These are phyloP conservation scores for Semaprochilodus insignis DNA, from an alignment of 2,797 vertebrate genomes.

Conservation along the genomic window DNA sequence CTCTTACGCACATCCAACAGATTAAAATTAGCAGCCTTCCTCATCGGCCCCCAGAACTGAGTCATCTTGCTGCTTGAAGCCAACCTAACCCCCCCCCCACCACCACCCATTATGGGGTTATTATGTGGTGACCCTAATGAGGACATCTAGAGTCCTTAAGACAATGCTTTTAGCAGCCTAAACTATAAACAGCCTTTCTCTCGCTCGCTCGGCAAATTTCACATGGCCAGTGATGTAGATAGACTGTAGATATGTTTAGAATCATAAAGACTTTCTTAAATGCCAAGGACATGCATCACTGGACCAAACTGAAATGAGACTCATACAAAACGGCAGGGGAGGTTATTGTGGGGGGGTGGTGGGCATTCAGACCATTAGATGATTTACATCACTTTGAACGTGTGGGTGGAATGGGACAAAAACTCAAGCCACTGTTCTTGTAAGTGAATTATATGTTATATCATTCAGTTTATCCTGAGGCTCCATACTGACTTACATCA, in stretches of 20 bases:
- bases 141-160: background rate
- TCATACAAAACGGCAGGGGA: background rate
- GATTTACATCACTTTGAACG: background rate
- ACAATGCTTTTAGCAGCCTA: background rate
- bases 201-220: background rate
- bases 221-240: background rate
- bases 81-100: background rate
- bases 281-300: background rate
- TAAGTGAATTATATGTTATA: background rate
- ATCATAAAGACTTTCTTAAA: background rate
- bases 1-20: constrained; percentile 46
- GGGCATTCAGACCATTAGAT: background rate
- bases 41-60: constrained; percentile 43
- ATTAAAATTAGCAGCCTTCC: constrained; percentile 38
- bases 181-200: background rate
- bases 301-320: background rate
- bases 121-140: constrained; percentile 29
- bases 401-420: background rate
- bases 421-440: background rate
- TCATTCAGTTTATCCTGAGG: background rate
- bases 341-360: no score
- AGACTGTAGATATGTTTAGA: background rate
- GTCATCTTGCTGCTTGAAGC: constrained; percentile 26
- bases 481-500: background rate
- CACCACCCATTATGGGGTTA: constrained; percentile 1